Evolutionary conservation across 2,888 invertebrate genomes (phyloP), one percentile per base, ranked within the genome.

Genomic region (Parapristionchus giblindavisi): DNA sequence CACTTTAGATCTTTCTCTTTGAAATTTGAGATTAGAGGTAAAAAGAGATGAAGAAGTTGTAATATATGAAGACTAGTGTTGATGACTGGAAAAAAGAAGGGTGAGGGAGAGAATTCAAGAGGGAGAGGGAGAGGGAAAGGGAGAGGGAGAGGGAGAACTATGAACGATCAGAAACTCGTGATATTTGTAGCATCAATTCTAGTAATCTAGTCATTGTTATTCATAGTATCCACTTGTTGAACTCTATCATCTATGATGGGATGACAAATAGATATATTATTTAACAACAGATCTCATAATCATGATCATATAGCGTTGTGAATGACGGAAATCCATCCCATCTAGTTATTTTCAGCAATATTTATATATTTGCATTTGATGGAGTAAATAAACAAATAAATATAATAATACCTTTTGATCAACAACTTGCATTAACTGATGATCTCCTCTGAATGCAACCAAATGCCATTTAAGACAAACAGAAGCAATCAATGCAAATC

Each of bases 381-480:
- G n/a, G n/a, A n/a, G n/a, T n/a, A n/a, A n/a, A n/a, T n/a, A n/a
- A n/a, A n/a, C n/a, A n/a, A n/a, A n/a, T n/a, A n/a, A n/a, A n/a
- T n/a, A 56, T 27, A 27, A 11, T 17, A 27, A 14, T 29, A 71
- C 70, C 56, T 71, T 71, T 40, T 71, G 70, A n/a, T 71, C 32
- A 2, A 73, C 73, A 3, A 73, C 73, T 5, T 60, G 54, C 14
- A 21, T 24, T 24, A 73, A 36, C 17, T 60, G 34, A 34, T 43
- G 38, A 24, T 73, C 73, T 1, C 29, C 51, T 3, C 51, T 21
- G 61, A 73, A 73, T 29, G 73, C 73, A 51, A 73, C 73, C 21
- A 73, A 51, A 61, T 73, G 73, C 73, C 73, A 73, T 36, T 73
- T 73, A 48, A 73, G 60, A 36, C 73, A 73, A 48, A 48, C 34